A percentile compares a stretch with the other conserved stretches of the same genome.
Evolutionary conservation across 2,113 vertebrate genomes (phyloP).

Genomic region (Carassius auratus): DNA sequence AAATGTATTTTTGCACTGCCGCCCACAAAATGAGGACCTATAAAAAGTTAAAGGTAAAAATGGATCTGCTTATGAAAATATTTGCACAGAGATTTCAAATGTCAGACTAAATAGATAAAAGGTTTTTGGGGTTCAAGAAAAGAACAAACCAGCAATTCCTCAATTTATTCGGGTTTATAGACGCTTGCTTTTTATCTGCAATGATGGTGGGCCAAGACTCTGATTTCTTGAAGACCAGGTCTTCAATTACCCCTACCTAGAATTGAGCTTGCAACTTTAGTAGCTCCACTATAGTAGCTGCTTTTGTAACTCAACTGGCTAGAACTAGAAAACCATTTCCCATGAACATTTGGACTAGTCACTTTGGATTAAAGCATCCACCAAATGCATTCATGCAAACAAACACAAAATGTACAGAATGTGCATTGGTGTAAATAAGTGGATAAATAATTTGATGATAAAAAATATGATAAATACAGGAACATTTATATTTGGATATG

Average conservation of each 20-base stretch:
- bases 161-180: constrained; percentile 7
- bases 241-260: neutral
- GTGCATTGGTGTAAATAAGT: neutral
- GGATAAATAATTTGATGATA: too few species aligned
- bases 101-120: constrained; percentile 55
- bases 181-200: neutral
- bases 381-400: neutral
- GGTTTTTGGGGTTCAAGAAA: neutral
- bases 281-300: neutral
- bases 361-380: neutral
- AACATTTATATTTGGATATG: too few species aligned
- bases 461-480: too few species aligned
- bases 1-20: constrained; percentile 72
- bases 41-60: constrained; percentile 64
- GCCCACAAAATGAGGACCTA: constrained; percentile 69
- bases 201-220: neutral
- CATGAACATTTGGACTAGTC: neutral
- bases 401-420: neutral
- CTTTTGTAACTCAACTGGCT: neutral
- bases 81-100: constrained; percentile 62
- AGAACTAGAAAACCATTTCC: neutral
- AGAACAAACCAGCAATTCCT: constrained; percentile 22
- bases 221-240: neutral
- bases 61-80: constrained; percentile 60
- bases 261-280: neutral